phyloP scores from a whole-genome alignment of 2,797 vertebrate genomes.

The Lates japonicus region DNA sequence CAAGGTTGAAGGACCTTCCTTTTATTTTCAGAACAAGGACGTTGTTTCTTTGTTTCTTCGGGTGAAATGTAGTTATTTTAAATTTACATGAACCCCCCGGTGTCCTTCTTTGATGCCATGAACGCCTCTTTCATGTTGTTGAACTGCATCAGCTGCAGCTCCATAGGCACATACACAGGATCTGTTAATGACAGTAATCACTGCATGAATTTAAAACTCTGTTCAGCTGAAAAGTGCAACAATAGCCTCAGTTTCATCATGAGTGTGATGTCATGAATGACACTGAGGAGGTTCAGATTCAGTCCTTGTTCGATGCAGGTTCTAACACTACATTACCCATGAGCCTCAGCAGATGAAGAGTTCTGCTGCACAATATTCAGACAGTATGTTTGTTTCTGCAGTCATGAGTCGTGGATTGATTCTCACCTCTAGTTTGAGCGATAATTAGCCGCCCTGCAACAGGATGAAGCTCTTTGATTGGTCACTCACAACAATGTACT shows the following conservation, averaged over 20 bases:
- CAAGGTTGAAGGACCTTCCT: too few species aligned
- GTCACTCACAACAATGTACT: not conserved
- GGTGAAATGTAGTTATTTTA: not conserved
- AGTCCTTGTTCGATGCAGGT: not conserved
- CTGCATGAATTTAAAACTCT: not conserved
- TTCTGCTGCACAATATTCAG: not conserved
- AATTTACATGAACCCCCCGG: not conserved
- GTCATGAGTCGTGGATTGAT: not conserved
- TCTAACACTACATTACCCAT: not conserved
- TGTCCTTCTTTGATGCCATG: conserved; percentile 2
- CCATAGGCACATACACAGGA: not conserved
- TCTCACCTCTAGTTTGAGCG: too few species aligned
- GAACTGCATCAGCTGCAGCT: not conserved
- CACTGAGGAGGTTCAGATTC: not conserved
- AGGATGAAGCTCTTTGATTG: not conserved
- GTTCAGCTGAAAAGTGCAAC: not conserved
- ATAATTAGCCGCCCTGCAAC: not conserved
- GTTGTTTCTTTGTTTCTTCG: not conserved
- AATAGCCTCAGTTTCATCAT: not conserved
- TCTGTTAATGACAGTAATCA: not conserved
- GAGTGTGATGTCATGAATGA: too few species aligned
- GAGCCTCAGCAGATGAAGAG: not conserved
- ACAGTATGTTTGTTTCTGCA: not conserved
- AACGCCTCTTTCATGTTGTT: not conserved
- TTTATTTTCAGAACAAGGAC: too few species aligned